phyloP scores from a whole-genome alignment of 2,888 invertebrate genomes.

The Hirtodrosophila confusa region DNA sequence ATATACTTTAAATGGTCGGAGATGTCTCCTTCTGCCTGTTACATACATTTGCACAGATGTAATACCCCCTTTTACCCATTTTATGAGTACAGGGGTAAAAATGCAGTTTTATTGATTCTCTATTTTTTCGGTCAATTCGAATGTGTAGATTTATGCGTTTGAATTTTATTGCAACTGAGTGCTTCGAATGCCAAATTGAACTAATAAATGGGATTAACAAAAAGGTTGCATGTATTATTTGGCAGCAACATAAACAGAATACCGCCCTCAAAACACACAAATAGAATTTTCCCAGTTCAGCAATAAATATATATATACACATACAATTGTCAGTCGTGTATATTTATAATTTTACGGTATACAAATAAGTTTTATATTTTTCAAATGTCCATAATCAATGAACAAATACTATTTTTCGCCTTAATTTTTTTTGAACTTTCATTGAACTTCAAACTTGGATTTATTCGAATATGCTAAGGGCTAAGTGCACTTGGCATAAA shows the following conservation, averaged over 20 bases:
- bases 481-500: neutral
- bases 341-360: slow-evolving; percentile 27
- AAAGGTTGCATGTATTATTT: slow-evolving; percentile 32
- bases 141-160: slow-evolving; percentile 49
- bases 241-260: slow-evolving; percentile 13
- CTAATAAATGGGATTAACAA: slow-evolving; percentile 71
- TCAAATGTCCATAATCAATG: neutral
- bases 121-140: slow-evolving; percentile 4
- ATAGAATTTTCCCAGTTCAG: slow-evolving; percentile 16
- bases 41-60: too few relatives aligned
- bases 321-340: slow-evolving; percentile 13
- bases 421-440: neutral
- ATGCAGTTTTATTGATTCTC: slow-evolving; percentile 2
- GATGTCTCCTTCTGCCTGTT: too few relatives aligned
- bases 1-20: too few relatives aligned
- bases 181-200: slow-evolving; percentile 61
- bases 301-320: slow-evolving; percentile 10
- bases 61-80: too few relatives aligned
- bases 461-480: slow-evolving; percentile 11
- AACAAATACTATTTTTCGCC: neutral
- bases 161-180: slow-evolving; percentile 59
- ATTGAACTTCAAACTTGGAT: slow-evolving; percentile 1
- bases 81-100: too few relatives aligned
- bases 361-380: slow-evolving; percentile 20
- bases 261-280: slow-evolving; percentile 23